A percentile compares a stretch with the other conserved stretches of the same genome.
Evolutionary conservation across 2,888 invertebrate genomes (phyloP).

Genomic region (Tolmerus cingulatus): DNA sequence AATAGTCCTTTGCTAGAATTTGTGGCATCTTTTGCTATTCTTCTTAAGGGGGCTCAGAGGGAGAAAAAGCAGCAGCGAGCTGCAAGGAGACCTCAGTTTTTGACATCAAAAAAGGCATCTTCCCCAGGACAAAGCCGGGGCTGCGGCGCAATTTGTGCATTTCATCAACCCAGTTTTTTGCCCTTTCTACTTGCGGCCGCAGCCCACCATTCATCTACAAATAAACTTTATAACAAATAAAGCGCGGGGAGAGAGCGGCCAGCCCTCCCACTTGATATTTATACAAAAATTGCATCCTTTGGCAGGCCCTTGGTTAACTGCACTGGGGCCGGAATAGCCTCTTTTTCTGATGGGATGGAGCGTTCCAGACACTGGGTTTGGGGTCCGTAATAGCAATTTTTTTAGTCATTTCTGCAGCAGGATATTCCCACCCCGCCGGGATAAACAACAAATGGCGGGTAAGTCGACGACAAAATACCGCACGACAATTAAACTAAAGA

Average conservation of each 20-base stretch:
- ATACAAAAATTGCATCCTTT: constrained; percentile 27
- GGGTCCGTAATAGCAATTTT: background rate
- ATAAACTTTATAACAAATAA: background rate
- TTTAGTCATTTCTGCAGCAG: background rate
- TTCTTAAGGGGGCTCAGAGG: background rate
- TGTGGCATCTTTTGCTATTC: background rate
- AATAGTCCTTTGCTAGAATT: background rate
- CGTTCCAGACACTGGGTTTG: background rate
- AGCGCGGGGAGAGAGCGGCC: background rate
- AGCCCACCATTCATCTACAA: background rate
- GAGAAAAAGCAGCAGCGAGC: background rate
- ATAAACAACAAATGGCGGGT: background rate
- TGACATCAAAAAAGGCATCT: constrained; percentile 9
- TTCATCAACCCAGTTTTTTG: constrained; percentile 39
- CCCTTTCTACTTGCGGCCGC: background rate
- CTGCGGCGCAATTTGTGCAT: background rate
- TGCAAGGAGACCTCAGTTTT: background rate
- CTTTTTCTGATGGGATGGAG: background rate
- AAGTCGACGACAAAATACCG: background rate
- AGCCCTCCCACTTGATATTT: background rate
- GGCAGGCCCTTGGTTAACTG: constrained; percentile 24
- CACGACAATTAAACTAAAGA: constrained; percentile 5
- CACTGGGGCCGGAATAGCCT: background rate
- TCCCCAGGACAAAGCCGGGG: background rate
- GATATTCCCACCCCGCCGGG: background rate